Conservation (phyloP, 2,113 vertebrate species). For the Scomber scombrus region DNA sequence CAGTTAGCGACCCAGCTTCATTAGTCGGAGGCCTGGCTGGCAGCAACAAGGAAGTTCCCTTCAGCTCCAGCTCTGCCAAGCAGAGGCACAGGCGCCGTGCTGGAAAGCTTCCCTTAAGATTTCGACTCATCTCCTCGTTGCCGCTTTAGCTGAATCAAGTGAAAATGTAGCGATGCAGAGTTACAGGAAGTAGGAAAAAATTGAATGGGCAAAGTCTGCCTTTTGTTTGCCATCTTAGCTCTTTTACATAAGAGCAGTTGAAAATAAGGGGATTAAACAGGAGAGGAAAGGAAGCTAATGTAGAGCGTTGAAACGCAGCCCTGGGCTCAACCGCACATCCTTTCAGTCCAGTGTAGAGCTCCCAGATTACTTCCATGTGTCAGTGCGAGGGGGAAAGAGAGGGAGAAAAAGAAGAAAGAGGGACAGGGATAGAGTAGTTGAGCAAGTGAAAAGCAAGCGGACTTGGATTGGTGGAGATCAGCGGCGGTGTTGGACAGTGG, state of each 20-base stretch:
- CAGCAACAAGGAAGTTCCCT: constrained; percentile 75
- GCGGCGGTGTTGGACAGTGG: constrained; percentile 80
- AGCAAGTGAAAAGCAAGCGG: constrained; percentile 74
- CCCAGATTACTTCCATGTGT: constrained; percentile 85
- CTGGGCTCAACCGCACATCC: constrained; percentile 81
- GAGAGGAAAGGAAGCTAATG: constrained; percentile 80
- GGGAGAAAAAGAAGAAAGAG: constrained; percentile 71
- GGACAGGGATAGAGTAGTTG: constrained; percentile 73
- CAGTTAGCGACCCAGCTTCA: constrained; percentile 74
- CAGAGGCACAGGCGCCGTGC: constrained; percentile 56
- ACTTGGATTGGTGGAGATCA: constrained; percentile 76
- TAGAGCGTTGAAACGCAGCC: constrained; percentile 78
- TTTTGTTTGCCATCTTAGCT: constrained; percentile 80
- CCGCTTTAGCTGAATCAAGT: constrained; percentile 49
- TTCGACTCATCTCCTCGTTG: constrained; percentile 35
- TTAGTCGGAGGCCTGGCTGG: constrained; percentile 75
- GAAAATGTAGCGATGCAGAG: constrained; percentile 57
- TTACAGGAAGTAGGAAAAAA: constrained; percentile 69
- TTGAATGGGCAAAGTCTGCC: constrained; percentile 77
- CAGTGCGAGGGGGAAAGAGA: constrained; percentile 64
- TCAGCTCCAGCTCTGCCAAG: constrained; percentile 72
- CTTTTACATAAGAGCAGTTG: constrained; percentile 76
- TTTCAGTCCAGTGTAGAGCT: constrained; percentile 78
- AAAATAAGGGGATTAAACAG: constrained; percentile 81
- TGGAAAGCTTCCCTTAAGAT: constrained; percentile 67